phyloP scores from a whole-genome alignment of 2,797 vertebrate genomes.

The Capromys pilorides region DNA sequence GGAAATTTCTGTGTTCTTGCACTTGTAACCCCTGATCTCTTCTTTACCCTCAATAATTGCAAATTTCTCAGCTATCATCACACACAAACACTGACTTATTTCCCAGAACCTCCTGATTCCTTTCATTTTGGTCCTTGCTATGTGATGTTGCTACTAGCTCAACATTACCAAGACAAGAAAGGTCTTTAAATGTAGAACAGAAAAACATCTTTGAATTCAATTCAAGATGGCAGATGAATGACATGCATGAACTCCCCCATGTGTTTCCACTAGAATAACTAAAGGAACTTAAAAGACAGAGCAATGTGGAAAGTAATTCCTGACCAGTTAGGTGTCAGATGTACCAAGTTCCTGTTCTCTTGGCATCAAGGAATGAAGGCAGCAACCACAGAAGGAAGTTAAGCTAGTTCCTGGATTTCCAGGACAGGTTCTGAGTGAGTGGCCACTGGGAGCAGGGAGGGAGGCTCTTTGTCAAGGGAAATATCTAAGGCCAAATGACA shows the following conservation, averaged over 20 bases:
- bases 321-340: not conserved
- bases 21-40: not conserved
- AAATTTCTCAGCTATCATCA: not conserved
- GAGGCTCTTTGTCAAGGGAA: not conserved
- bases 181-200: not conserved
- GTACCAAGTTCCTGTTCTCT: not conserved
- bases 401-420: not conserved
- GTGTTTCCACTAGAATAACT: not conserved
- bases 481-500: not conserved
- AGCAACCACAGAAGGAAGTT: not conserved
- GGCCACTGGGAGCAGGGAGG: not conserved
- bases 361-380: not conserved
- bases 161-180: not conserved
- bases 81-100: not conserved
- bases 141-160: not conserved
- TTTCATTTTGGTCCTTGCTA: not conserved
- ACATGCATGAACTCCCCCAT: accelerated
- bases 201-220: not conserved
- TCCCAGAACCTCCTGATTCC: not conserved
- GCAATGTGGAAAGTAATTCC: not conserved
- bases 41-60: not conserved
- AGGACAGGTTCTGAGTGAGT: not conserved
- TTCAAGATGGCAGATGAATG: not conserved
- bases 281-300: not conserved
- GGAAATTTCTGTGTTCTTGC: not conserved